Base-by-base conservation (phyloP, 2,113 vertebrate species). In the Ameiurus melas region DNA sequence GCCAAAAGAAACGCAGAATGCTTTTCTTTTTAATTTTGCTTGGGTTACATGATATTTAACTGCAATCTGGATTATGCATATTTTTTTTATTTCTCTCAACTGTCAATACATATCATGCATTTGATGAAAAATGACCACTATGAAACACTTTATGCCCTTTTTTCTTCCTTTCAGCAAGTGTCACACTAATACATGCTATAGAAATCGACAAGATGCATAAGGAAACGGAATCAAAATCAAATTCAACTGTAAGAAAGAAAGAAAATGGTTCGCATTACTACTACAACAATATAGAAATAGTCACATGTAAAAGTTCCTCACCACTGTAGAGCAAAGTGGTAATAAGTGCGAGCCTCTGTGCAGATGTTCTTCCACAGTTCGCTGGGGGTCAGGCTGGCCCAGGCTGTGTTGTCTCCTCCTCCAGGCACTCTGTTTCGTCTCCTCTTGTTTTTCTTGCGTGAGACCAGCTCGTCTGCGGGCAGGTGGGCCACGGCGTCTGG, bases 361-460 rank as follows among this genome's bases (percentile, higher is more conserved):
- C 95, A 95, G 33, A 99, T 98, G 90, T 95, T 99, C 94, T 96
- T 99, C 98, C 98, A 99, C 82, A 99, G 94, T 92, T 99, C 98
- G 85, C 94, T 96, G 33, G 98, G 98, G 2, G 97, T 98, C 93
- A 98, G 95, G 93, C 96, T 97, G 80, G 98, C 97, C 98, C 98
- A 99, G 0, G 97, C 95, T 0, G 98, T 99, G 95, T 99, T 99
- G 93, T 99, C 98, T 0, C 97, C 95, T 0, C 96, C 93, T 1
- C 97, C 97, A 0, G 96, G 96, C 20, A 98, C 97, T 79, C 97
- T 93, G 92, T 97, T 97, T 91, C 97, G 97, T 82, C 98, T 96
- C 88, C 97, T 97, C 92, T 97, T 98, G 87, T 94, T 99, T 93
- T 98, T 99, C 89, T 97, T 98, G 90, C 97, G 98, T 10, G 98